phyloP scores from a whole-genome alignment of 2,888 invertebrate genomes.

The Crematogaster levior region DNA sequence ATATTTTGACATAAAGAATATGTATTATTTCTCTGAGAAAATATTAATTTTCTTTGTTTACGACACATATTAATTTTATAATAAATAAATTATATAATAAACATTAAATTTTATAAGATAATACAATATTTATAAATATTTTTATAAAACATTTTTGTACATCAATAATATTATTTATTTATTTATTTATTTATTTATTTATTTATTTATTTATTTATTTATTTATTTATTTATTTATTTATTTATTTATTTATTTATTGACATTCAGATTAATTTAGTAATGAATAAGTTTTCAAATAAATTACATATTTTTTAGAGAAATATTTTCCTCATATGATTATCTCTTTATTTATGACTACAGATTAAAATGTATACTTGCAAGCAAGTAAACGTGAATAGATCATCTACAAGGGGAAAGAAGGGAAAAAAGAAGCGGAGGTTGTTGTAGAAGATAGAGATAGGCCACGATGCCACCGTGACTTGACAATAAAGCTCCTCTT shows the following conservation, averaged over 20 bases:
- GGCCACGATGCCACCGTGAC: constrained; percentile 84
- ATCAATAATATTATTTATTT: background rate
- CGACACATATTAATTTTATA: background rate
- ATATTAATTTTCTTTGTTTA: background rate
- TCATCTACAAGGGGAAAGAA: constrained; percentile 46
- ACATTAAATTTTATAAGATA: background rate
- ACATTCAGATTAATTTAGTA: background rate
- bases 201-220: no score
- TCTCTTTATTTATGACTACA: background rate
- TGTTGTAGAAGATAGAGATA: constrained; percentile 82
- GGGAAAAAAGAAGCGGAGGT: constrained; percentile 71
- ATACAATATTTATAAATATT: no score
- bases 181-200: no score
- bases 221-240: no score
- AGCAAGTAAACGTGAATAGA: constrained; percentile 33
- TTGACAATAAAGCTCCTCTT: constrained; percentile 84
- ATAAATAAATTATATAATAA: no score
- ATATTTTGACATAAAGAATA: background rate
- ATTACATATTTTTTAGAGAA: background rate
- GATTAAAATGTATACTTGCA: constrained; percentile 1
- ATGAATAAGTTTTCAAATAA: background rate
- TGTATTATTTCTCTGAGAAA: background rate
- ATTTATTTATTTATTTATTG: background rate
- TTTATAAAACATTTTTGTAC: background rate
- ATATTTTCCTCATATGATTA: background rate